phyloP scores from a whole-genome alignment of 2,797 vertebrate species.

The Pygocentrus nattereri region DNA sequence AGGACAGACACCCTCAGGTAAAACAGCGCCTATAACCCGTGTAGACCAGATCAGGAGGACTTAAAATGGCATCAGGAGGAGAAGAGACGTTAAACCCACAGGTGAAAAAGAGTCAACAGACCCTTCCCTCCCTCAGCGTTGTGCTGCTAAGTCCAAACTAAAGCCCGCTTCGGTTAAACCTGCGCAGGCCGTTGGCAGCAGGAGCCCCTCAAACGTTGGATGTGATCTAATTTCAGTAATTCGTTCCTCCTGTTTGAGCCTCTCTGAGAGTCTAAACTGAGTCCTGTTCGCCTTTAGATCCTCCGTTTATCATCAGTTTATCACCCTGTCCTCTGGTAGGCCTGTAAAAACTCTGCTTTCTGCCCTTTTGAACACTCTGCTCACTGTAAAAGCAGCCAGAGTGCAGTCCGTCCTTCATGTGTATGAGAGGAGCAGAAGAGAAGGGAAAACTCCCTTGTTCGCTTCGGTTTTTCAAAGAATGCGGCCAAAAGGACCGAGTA shows the following conservation, averaged over 20 bases:
- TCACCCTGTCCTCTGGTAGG: no score
- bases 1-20: neutral
- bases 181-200: no score
- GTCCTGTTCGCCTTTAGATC: no score
- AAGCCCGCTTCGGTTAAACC: no score
- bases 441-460: neutral
- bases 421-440: neutral
- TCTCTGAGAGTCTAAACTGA: neutral
- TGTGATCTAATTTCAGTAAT: slow-evolving; percentile 4
- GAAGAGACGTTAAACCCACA: no score
- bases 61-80: neutral
- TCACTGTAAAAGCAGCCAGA: no score
- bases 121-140: no score
- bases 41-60: neutral
- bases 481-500: neutral
- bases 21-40: neutral
- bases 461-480: neutral
- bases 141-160: no score
- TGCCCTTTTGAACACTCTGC: neutral
- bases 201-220: no score
- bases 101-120: no score
- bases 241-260: slow-evolving; percentile 21
- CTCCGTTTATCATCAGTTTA: neutral
- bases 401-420: neutral
- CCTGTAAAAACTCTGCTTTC: neutral